Evolutionary conservation across 2,888 invertebrate species (phyloP).

Genomic region (Tenthredo distinguenda): DNA sequence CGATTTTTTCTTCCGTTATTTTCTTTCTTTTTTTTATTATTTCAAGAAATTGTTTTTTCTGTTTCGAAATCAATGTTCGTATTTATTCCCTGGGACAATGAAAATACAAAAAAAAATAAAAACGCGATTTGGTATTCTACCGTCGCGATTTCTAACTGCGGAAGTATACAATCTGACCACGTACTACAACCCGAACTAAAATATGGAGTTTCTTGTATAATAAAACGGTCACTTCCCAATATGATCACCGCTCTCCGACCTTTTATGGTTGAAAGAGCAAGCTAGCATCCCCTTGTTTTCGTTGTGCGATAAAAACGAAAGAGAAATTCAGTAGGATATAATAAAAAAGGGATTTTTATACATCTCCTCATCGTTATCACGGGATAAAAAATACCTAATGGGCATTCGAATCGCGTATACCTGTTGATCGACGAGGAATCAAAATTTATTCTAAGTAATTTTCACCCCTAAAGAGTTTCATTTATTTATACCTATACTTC

Average conservation of each 20-base stretch:
- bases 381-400: background rate
- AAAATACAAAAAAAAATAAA: background rate
- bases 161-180: background rate
- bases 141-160: conserved; percentile 7
- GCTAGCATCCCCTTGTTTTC: background rate
- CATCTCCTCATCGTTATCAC: conserved; percentile 23
- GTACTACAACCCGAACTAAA: background rate
- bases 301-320: background rate
- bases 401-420: background rate
- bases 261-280: background rate
- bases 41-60: background rate
- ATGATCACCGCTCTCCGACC: background rate
- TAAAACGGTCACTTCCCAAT: background rate
- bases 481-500: background rate
- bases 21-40: background rate
- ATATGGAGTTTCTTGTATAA: background rate
- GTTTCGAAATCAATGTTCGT: background rate
- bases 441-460: background rate
- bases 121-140: background rate
- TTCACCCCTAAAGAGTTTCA: background rate
- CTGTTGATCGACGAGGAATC: background rate
- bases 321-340: background rate
- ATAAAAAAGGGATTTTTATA: background rate
- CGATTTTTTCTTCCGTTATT: background rate
- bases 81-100: background rate